Evolutionary conservation across 2,888 invertebrate species (phyloP).

Genomic region (Thumatha senex): DNA sequence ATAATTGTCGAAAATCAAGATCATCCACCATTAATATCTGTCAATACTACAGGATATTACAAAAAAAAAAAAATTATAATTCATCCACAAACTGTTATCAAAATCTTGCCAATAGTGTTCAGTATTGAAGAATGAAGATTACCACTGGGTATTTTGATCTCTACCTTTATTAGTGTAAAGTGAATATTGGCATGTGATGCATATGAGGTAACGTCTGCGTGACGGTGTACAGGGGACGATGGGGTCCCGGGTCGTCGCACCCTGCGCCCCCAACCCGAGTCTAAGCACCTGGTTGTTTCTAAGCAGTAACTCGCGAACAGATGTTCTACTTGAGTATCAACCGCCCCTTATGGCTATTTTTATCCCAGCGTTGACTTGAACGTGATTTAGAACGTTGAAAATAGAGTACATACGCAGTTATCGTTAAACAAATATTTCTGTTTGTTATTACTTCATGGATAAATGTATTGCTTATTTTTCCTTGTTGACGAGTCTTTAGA

Average conservation of each 20-base stretch:
- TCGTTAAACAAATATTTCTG: no score
- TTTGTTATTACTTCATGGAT: no score
- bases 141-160: slow-evolving; percentile 37
- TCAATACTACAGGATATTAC: slow-evolving; percentile 15
- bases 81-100: slow-evolving; percentile 5
- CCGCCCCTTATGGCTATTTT: slow-evolving; percentile 40
- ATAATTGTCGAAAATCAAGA: slow-evolving; percentile 38
- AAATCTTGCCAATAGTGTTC: slow-evolving; percentile 17
- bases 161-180: slow-evolving; percentile 36
- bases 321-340: slow-evolving; percentile 61
- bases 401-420: background rate
- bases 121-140: slow-evolving; percentile 14
- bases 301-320: slow-evolving; percentile 65
- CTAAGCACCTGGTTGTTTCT: slow-evolving; percentile 75
- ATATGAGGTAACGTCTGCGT: slow-evolving; percentile 52
- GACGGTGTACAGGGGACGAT: slow-evolving; percentile 59
- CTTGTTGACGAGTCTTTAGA: no score
- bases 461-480: no score
- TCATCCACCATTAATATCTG: slow-evolving; percentile 25
- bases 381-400: slow-evolving; percentile 5
- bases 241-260: slow-evolving; percentile 76
- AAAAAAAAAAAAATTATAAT: slow-evolving; percentile 12
- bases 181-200: slow-evolving; percentile 48
- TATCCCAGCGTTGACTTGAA: slow-evolving; percentile 21
- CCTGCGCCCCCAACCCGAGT: slow-evolving; percentile 62